phyloP scores from a whole-genome alignment of 1,140 invertebrate species.

The Zaprionus nigranus region DNA sequence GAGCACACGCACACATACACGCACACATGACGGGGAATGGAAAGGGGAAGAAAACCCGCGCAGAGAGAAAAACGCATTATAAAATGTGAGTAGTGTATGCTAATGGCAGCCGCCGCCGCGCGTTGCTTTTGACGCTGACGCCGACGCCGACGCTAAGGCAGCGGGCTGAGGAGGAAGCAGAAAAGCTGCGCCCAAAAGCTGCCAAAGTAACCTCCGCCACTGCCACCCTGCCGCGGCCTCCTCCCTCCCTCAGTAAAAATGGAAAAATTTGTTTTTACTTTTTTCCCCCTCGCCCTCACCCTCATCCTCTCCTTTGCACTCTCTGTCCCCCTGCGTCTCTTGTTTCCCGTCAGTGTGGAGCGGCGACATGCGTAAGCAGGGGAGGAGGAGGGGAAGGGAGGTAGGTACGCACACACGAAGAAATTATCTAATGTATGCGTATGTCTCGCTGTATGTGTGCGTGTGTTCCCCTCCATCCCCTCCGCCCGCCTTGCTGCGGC shows the following conservation, averaged over 20 bases:
- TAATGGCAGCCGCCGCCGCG: conserved; percentile 73
- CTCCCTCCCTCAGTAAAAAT: conserved; percentile 64
- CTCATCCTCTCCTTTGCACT: conserved; percentile 1
- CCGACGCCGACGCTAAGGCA: conserved; percentile 7
- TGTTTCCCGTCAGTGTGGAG: conserved; percentile 14
- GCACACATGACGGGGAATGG: background rate
- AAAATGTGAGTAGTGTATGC: conserved; percentile 83
- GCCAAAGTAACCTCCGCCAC: conserved; percentile 1
- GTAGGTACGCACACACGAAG: conserved; percentile 1
- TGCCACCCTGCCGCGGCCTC: background rate
- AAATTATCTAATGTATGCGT: conserved; percentile 44
- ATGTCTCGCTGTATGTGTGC: conserved; percentile 34
- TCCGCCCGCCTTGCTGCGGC: background rate
- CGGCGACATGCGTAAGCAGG: conserved; percentile 16
- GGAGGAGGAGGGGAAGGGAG: too few species aligned
- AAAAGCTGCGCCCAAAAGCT: conserved; percentile 1
- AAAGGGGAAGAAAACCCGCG: conserved; percentile 38
- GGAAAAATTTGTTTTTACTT: conserved; percentile 70
- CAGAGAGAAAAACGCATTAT: conserved; percentile 59
- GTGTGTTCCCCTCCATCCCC: conserved; percentile 1
- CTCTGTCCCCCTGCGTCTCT: background rate
- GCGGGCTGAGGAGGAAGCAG: background rate
- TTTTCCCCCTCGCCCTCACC: background rate
- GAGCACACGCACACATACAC: conserved; percentile 55
- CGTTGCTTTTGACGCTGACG: conserved; percentile 45